phyloP scores from a whole-genome alignment of 2,113 vertebrate species.

The Leptosomus discolor region DNA sequence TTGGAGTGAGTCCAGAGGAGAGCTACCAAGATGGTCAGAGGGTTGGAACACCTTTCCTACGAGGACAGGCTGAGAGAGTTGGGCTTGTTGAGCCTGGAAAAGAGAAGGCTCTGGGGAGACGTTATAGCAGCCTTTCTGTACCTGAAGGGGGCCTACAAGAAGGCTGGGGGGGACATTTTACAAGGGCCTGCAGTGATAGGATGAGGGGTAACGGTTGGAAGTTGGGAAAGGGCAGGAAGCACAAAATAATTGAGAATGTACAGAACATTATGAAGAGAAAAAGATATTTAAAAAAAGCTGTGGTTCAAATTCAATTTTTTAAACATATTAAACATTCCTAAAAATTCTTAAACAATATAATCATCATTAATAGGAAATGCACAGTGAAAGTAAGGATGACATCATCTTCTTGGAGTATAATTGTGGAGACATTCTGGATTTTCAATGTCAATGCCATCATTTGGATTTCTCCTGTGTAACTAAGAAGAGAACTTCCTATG shows the following conservation, averaged over 20 bases:
- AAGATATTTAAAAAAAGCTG: neutral
- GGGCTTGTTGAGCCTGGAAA: too few species aligned
- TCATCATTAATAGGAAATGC: neutral
- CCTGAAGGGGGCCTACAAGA: too few species aligned
- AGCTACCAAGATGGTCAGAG: too few species aligned
- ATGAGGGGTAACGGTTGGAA: too few species aligned
- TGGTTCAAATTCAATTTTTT: neutral
- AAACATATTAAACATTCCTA: neutral
- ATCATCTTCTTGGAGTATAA: neutral
- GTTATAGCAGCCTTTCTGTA: too few species aligned
- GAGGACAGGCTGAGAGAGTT: too few species aligned
- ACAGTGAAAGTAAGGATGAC: neutral
- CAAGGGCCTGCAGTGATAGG: too few species aligned
- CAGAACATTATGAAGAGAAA: neutral
- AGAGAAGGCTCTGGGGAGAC: too few species aligned
- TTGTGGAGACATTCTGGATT: neutral
- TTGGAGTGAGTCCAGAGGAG: too few species aligned
- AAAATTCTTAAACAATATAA: neutral
- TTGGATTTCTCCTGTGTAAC: neutral
- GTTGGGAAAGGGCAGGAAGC: too few species aligned
- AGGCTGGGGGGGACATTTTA: too few species aligned
- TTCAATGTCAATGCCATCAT: neutral
- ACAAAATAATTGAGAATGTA: neutral
- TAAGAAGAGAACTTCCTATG: neutral
- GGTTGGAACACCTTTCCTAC: too few species aligned